These are phyloP conservation scores for Acanthis flammea DNA, from an alignment of 2,797 vertebrate genomes.

Conservation along the genomic window DNA sequence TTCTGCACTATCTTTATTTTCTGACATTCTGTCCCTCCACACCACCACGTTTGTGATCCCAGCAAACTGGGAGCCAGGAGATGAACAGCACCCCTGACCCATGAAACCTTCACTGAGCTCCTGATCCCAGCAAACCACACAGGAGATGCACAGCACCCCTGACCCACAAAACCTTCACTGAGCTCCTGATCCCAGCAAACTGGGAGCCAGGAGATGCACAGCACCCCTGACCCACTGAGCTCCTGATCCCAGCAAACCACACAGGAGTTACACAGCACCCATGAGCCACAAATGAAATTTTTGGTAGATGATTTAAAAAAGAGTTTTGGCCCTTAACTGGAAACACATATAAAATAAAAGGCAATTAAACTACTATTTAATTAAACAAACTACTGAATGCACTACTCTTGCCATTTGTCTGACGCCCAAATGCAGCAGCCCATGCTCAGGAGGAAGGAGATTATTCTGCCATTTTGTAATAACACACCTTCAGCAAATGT, in stretches of 20 bases:
- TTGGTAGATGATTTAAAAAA: not conserved
- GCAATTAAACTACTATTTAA: not conserved
- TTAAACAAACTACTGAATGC: not conserved
- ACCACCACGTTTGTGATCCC: not conserved
- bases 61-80: not conserved
- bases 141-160: too few species aligned
- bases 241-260: not conserved
- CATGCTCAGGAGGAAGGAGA: not conserved
- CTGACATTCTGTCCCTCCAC: not conserved
- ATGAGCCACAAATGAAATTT: accelerated
- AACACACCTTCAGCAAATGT: not conserved
- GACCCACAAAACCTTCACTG: too few species aligned
- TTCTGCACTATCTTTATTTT: not conserved
- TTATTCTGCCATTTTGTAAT: not conserved
- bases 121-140: not conserved
- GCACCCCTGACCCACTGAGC: not conserved
- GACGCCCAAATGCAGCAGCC: not conserved
- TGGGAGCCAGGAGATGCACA: too few species aligned
- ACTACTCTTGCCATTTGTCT: not conserved
- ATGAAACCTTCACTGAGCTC: accelerated
- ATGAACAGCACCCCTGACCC: not conserved
- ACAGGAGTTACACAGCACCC: not conserved
- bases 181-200: not conserved
- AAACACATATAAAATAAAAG: not conserved
- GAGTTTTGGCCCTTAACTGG: not conserved